Evolutionary conservation across 2,797 vertebrate genomes (phyloP), one percentile per base, ranked within the genome.

Genomic region (Sphaeramia orbicularis): DNA sequence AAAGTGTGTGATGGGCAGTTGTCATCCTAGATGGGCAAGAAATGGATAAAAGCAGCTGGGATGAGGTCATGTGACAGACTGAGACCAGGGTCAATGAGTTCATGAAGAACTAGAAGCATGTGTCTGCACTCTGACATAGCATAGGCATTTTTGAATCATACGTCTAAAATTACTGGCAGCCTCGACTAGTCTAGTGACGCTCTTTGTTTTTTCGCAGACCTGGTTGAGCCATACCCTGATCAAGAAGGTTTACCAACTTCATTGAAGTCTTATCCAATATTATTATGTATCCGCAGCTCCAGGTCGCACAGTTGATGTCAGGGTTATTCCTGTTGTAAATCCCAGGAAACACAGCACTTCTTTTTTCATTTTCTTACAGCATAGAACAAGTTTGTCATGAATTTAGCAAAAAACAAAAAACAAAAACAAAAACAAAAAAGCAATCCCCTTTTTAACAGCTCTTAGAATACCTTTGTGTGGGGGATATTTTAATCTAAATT

Each of bases 131-230:
- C 57, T 30, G 3, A 8, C 42, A 19, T 45, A 43, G 13, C 48
- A 45, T 44, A 35, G 38, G 7, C 24, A 38, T 59, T 67, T 42
- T 65, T 43, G 49, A 47, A 68, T 47, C 42, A 12, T 54, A 6
- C 21, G 9, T 48, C 4, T 62, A 37, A 70, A 66, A 48, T 44
- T 64, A 47, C 65, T 58, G 42, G 49, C 49, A 47, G 48, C 45
- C 42, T 24, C 38, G n/a, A 68, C 54, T 12, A 12, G 36, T 55
- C 24, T 41, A 48, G 21, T 52, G 66, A 52, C 48, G 12, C 21
- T 27, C 15, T 49, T 42, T 53, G 15, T 53, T 74, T 35, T 36
- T 15, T 36, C 18, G 48, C 40, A 36, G 6, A 45, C 44, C 53
- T 18, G 19, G 45, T 38, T 35, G 19, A 75, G 10, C n/a, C 27